Evolutionary conservation across 2,888 invertebrate species (phyloP).

Genomic region (Agonopterix alstromeriana): DNA sequence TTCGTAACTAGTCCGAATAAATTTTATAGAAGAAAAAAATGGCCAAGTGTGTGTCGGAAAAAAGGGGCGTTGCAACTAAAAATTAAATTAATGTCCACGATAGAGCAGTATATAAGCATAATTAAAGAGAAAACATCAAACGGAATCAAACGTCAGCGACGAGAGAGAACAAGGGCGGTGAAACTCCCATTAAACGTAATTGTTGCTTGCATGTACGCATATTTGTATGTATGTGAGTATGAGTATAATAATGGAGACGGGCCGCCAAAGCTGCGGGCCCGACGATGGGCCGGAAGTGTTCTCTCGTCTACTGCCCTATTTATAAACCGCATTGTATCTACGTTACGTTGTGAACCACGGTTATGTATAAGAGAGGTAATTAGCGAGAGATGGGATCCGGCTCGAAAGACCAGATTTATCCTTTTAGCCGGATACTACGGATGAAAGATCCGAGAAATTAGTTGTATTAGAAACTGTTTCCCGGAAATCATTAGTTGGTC

Average conservation of each 20-base stretch:
- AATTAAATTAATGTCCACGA: no score
- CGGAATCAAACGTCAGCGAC: no score
- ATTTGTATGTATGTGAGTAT: conserved; percentile 10
- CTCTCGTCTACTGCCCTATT: conserved; percentile 58
- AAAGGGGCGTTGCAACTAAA: no score
- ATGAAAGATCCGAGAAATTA: no score
- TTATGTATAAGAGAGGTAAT: background rate
- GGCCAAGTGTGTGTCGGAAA: no score
- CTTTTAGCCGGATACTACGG: conserved; percentile 1
- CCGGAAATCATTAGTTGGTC: no score
- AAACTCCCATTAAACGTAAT: conserved; percentile 33
- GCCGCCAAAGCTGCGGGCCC: conserved; percentile 38
- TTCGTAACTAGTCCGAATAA: no score
- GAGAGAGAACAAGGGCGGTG: conserved; percentile 10
- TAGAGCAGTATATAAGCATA: no score
- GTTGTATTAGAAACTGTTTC: no score
- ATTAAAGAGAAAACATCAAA: no score
- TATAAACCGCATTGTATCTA: conserved; percentile 26
- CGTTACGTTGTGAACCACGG: no score
- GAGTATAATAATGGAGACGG: conserved; percentile 28
- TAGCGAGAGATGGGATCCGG: background rate
- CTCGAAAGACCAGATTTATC: conserved; percentile 3
- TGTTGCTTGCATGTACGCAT: conserved; percentile 13
- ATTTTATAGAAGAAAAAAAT: no score
- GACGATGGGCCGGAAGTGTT: conserved; percentile 46